A percentile compares a stretch with the other conserved stretches of the same genome.
These are phyloP conservation scores for Patella caerulea DNA, from an alignment of 2,888 invertebrate genomes.

Conservation along the genomic window DNA sequence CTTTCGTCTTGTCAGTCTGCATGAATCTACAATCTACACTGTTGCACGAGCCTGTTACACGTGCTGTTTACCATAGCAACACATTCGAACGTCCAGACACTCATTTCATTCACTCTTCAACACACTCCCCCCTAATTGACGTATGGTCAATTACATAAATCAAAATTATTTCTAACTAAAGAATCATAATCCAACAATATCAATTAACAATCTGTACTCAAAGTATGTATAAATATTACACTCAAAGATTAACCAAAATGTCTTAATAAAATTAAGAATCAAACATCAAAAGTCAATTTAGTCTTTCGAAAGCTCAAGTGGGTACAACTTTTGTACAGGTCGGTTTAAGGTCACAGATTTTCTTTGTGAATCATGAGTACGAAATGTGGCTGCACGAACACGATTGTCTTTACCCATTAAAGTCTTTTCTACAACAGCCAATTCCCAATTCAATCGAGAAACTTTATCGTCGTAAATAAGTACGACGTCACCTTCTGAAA, in stretches of 20 bases:
- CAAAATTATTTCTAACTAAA: neutral
- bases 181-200: too few species aligned
- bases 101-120: neutral
- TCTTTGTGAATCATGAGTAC: neutral
- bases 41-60: too few species aligned
- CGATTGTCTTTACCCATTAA: neutral
- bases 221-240: too few species aligned
- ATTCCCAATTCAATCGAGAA: neutral
- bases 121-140: slow-evolving; percentile 6
- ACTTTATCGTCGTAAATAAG: neutral
- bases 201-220: too few species aligned
- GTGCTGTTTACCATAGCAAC: too few species aligned
- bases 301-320: neutral
- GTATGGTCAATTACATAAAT: neutral
- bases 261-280: too few species aligned
- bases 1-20: too few species aligned
- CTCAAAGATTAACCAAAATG: too few species aligned
- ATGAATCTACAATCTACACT: too few species aligned
- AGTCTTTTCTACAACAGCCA: neutral
- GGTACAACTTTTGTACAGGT: slow-evolving; percentile 4
- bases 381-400: neutral
- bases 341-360: neutral
- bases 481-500: neutral
- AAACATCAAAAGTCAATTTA: neutral
- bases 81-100: too few species aligned